Evolutionary conservation across 2,113 vertebrate genomes (phyloP), one percentile per base, ranked within the genome.

Genomic region (Plotosus lineatus): DNA sequence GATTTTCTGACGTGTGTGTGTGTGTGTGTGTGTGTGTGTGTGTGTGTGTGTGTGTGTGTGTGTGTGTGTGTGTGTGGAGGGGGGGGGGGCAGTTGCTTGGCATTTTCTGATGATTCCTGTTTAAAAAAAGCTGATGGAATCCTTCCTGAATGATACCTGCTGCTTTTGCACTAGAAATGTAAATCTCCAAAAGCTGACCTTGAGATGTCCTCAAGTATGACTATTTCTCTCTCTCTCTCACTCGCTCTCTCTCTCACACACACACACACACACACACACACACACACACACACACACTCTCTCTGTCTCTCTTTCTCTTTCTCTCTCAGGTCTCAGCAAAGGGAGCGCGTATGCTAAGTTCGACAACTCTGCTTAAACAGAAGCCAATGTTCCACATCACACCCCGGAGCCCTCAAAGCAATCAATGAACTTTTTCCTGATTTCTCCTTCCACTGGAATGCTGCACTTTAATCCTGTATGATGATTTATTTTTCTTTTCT

Each of bases 341-440:
- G 87, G 78, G 63, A 94, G 92, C 77, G 90, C 88, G 1, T 94
- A 94, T 72, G 89, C 92, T 80, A 90, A 71, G 89, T 94, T 93
- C 88, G 85, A 87, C 19, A 87, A 85, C 38, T 11, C 79, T 48
- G 48, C 26, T 48, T 85, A 79, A 86, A 44, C 11, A 58, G 17
- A 73, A 4, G 48, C 17, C 40, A 15, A 6, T 17, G 38, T 75
- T 55, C 14, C 36, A 33, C 56, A 21, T 46, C 51, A 19, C 3
- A 4, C 33, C 42, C n/a, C 9, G 11, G 12, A 33, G 10, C 51
- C 48, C 50, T 48, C 40, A n/a, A 23, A 38, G 1, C 56, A 15
- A 11, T 55, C n/a, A 15, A 21, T 12, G 6, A 79, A 44, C 38
- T 44, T 80, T n/a, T 26, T 36, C 31, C n/a, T 17, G 36, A 17